These are phyloP conservation scores for Drosophila sechellia DNA, from an alignment of 1,140 invertebrate species.

Conservation along the genomic window DNA sequence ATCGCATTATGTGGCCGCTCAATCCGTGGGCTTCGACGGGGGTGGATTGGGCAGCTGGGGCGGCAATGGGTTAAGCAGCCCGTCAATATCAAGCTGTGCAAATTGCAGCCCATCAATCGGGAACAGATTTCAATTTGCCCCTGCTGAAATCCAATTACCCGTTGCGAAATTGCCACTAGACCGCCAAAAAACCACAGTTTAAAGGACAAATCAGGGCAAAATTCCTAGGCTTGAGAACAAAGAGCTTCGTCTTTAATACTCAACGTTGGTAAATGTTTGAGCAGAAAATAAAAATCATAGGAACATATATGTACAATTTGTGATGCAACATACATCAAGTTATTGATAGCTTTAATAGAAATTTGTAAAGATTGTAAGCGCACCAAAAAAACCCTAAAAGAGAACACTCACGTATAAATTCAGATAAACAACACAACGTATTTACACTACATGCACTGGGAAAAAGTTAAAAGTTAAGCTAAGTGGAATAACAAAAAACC, in stretches of 20 bases:
- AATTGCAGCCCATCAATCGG: conserved; percentile 11
- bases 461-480: background rate
- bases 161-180: background rate
- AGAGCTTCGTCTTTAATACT: too few relatives aligned
- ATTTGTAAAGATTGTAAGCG: too few relatives aligned
- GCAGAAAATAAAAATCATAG: too few relatives aligned
- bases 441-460: background rate
- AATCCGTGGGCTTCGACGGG: background rate
- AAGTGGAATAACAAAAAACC: background rate
- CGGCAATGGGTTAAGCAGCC: conserved; percentile 5
- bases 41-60: too few relatives aligned
- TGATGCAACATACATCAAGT: too few relatives aligned
- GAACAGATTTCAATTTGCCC: conserved; percentile 11
- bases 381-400: too few relatives aligned
- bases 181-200: background rate
- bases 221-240: too few relatives aligned
- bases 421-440: too few relatives aligned
- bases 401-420: too few relatives aligned
- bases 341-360: too few relatives aligned
- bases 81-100: conserved; percentile 16
- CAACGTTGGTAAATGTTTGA: too few relatives aligned
- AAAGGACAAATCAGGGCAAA: background rate
- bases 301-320: too few relatives aligned
- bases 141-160: conserved; percentile 4
- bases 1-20: conserved; percentile 59